A percentile compares a stretch with the other conserved stretches of the same genome.
phyloP scores from a whole-genome alignment of 2,797 vertebrate species.

The Cirrhinus molitorella region DNA sequence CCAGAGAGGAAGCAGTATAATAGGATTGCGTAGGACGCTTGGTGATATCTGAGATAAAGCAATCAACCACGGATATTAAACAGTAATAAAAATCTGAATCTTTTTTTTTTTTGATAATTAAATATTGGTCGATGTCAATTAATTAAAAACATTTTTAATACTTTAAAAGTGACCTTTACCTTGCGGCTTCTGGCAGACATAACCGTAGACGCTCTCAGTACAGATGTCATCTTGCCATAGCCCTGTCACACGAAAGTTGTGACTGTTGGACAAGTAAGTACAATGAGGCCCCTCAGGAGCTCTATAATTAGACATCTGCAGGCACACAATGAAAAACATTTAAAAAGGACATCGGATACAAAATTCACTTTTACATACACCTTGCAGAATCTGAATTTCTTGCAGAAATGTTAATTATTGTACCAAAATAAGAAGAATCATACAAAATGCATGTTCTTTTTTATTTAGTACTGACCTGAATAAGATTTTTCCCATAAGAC shows the following conservation, averaged over 20 bases:
- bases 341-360: neutral
- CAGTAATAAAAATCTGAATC: too few species aligned
- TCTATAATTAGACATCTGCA: constrained; percentile 69
- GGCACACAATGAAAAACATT: constrained; percentile 9
- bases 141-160: too few species aligned
- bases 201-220: constrained; percentile 84
- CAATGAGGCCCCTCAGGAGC: constrained; percentile 76
- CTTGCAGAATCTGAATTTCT: too few species aligned
- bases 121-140: neutral
- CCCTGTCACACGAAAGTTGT: constrained; percentile 90
- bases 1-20: constrained; percentile 68
- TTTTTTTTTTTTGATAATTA: too few species aligned
- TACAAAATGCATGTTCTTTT: too few species aligned
- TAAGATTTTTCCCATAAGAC: too few species aligned
- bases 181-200: constrained; percentile 91
- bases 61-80: neutral
- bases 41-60: constrained; percentile 71
- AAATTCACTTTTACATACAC: too few species aligned
- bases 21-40: constrained; percentile 79
- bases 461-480: too few species aligned
- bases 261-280: constrained; percentile 87
- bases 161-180: constrained; percentile 71
- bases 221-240: constrained; percentile 94
- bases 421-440: too few species aligned
- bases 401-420: too few species aligned